Conservation (phyloP, 2,797 vertebrate genomes). For the Bovichtus diacanthus region DNA sequence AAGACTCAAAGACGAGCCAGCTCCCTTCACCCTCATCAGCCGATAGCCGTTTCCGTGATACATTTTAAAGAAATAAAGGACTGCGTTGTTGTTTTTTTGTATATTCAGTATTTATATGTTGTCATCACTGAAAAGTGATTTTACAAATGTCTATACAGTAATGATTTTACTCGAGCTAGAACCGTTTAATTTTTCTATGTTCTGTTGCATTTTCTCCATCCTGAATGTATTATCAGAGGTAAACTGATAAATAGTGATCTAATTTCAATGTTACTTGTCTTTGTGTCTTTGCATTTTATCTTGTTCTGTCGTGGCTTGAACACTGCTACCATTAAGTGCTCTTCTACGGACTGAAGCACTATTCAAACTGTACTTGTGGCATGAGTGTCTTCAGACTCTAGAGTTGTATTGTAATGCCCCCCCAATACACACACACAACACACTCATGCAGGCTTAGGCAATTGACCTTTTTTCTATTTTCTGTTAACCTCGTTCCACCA, state of each 20-base stretch:
- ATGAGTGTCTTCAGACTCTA: constrained; percentile 62
- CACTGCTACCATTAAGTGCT: constrained; percentile 52
- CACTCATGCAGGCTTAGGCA: constrained; percentile 50
- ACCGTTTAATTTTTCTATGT: constrained; percentile 44
- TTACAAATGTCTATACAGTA: constrained; percentile 33
- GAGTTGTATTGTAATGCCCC: constrained; percentile 35
- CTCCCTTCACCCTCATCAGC: constrained; percentile 39
- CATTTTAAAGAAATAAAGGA: constrained; percentile 51
- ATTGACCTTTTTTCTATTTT: constrained; percentile 59
- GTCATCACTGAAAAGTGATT: constrained; percentile 42
- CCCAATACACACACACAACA: constrained; percentile 16
- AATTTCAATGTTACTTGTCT: constrained; percentile 50
- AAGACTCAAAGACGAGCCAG: constrained; percentile 31
- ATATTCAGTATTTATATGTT: constrained; percentile 44
- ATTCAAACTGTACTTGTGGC: constrained; percentile 61
- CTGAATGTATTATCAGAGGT: constrained; percentile 24
- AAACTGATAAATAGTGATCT: constrained; percentile 40
- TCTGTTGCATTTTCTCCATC: constrained; percentile 29
- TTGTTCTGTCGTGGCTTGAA: constrained; percentile 46
- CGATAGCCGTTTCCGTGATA: constrained; percentile 36
- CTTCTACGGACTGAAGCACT: constrained; percentile 58
- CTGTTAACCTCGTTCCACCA: constrained; percentile 48
- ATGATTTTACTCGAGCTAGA: constrained; percentile 43
- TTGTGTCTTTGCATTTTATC: constrained; percentile 51
- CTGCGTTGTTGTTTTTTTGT: constrained; percentile 38